Conservation (phyloP, 2,797 vertebrate genomes). For the Sarcoramphus papa region DNA sequence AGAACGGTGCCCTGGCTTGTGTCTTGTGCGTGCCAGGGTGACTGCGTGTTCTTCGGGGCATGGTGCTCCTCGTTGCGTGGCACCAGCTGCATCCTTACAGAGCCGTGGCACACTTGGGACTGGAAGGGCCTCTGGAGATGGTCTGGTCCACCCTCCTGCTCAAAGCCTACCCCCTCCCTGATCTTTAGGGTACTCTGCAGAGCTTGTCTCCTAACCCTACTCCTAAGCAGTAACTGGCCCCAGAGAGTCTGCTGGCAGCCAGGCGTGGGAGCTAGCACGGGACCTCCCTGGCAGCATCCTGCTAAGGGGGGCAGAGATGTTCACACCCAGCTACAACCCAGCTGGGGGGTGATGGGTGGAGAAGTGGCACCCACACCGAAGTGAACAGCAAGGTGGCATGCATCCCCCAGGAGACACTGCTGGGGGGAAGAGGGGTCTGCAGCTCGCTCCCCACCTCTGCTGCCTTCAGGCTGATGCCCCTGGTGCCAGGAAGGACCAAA, state of each 20-base stretch:
- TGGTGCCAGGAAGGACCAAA: rapidly evolving
- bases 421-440: background rate
- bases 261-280: rapidly evolving
- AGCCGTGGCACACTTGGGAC: rapidly evolving
- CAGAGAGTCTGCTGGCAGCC: background rate
- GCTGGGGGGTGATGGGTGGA: background rate
- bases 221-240: background rate
- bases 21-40: background rate
- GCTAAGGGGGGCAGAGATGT: background rate
- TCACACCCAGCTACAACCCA: rapidly evolving
- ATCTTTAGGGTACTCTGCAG: background rate
- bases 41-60: rapidly evolving
- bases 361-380: background rate
- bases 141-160: background rate
- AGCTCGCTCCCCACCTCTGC: background rate
- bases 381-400: rapidly evolving
- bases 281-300: no score
- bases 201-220: background rate
- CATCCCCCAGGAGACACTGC: rapidly evolving
- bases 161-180: background rate
- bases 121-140: background rate
- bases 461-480: background rate
- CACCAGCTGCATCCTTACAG: background rate
- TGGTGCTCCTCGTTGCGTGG: rapidly evolving
- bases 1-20: background rate